These are phyloP conservation scores for Patella caerulea DNA, from an alignment of 2,888 invertebrate species.

Conservation along the genomic window DNA sequence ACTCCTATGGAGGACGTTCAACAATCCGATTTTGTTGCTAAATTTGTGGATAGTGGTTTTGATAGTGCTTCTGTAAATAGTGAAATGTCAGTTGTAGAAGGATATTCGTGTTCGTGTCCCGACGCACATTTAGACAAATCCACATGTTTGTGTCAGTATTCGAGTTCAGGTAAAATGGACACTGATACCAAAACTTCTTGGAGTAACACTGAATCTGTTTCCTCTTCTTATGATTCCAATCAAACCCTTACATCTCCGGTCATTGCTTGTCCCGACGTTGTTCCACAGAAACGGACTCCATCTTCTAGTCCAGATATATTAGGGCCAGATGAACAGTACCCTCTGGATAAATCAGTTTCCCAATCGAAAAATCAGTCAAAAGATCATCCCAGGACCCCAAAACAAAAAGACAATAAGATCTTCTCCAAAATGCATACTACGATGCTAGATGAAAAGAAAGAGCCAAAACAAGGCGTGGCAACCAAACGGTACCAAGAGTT, in stretches of 20 bases:
- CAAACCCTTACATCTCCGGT: not conserved
- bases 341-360: constrained; percentile 9
- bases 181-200: constrained; percentile 1
- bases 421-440: constrained; percentile 8
- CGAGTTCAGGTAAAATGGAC: constrained; percentile 21
- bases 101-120: constrained; percentile 33
- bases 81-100: constrained; percentile 48
- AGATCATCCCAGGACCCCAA: not conserved
- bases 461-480: constrained; percentile 29
- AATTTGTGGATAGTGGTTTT: constrained; percentile 57
- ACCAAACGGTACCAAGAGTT: constrained; percentile 55
- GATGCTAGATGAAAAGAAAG: constrained; percentile 2
- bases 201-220: constrained; percentile 1
- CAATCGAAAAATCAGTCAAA: not conserved
- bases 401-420: constrained; percentile 2
- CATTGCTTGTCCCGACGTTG: not conserved
- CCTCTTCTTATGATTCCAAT: not conserved
- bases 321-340: constrained; percentile 42
- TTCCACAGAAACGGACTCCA: not conserved
- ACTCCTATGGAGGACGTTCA: not conserved
- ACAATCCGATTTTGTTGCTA: not conserved
- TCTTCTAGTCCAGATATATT: constrained; percentile 22
- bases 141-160: not conserved
- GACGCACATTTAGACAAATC: constrained; percentile 13
- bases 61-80: constrained; percentile 58